Evolutionary conservation across 2,113 vertebrate species (phyloP).

Genomic region (Boulengerochromis microlepis): DNA sequence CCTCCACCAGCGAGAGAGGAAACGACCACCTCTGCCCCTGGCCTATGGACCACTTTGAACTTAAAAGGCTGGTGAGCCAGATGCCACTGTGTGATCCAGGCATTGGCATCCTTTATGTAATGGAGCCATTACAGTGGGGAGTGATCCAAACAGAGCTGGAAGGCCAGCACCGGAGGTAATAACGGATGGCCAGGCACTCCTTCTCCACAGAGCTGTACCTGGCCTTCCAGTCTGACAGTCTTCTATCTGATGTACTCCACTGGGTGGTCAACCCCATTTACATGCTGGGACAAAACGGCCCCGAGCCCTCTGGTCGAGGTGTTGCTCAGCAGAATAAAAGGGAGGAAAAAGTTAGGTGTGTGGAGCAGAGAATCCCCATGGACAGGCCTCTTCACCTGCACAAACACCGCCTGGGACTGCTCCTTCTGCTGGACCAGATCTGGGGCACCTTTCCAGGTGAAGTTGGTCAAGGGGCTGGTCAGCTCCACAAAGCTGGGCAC

Average conservation of each 20-base stretch:
- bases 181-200: background rate
- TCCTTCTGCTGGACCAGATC: background rate
- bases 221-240: background rate
- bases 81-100: background rate
- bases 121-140: background rate
- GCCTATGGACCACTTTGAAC: background rate
- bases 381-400: background rate
- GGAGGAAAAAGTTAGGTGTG: background rate
- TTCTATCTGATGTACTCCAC: background rate
- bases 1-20: background rate
- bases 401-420: background rate
- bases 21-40: background rate
- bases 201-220: background rate
- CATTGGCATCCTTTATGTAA: background rate
- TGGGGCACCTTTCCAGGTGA: background rate
- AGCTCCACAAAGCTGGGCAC: background rate
- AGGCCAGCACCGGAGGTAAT: background rate
- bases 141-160: background rate
- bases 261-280: background rate
- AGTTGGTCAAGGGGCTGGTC: background rate
- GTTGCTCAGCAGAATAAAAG: background rate
- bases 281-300: background rate
- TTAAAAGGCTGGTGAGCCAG: background rate
- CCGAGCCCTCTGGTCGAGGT: background rate
- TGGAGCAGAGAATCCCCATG: background rate